These are phyloP conservation scores for Hartigia nigra DNA, from an alignment of 2,888 invertebrate genomes.

Conservation along the genomic window DNA sequence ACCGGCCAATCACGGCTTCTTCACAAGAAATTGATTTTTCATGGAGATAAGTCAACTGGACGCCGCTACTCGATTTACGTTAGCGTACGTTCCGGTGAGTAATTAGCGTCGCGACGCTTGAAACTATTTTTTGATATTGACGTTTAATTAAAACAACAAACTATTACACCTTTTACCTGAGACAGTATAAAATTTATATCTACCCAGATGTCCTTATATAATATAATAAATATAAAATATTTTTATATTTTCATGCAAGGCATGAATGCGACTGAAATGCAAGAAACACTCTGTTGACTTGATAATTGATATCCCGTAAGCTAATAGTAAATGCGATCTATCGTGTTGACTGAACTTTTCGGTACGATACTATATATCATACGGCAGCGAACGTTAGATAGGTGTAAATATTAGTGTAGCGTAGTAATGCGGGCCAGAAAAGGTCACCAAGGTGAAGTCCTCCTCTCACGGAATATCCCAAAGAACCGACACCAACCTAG, in stretches of 20 bases:
- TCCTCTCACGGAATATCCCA: constrained; percentile 19
- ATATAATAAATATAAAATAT: too few relatives aligned
- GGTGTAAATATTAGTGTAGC: constrained; percentile 25
- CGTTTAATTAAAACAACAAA: background rate
- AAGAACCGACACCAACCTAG: constrained; percentile 11
- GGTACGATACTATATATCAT: constrained; percentile 14
- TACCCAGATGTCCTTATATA: background rate
- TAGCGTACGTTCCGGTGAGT: background rate
- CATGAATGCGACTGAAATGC: background rate
- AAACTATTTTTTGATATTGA: background rate
- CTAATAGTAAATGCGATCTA: background rate
- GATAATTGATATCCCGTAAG: background rate
- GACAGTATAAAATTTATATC: background rate
- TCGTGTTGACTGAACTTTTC: constrained; percentile 9
- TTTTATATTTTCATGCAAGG: background rate
- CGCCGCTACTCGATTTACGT: background rate
- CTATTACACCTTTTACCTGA: background rate
- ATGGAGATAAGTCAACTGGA: background rate
- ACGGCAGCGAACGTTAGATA: constrained; percentile 15
- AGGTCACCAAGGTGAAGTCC: constrained; percentile 18
- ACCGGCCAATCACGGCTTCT: background rate
- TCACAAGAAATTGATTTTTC: background rate
- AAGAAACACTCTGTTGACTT: background rate
- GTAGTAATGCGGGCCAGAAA: constrained; percentile 19
- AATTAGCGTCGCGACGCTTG: background rate